Conservation (phyloP, 1,140 invertebrate species). For the Zophobas morio region DNA sequence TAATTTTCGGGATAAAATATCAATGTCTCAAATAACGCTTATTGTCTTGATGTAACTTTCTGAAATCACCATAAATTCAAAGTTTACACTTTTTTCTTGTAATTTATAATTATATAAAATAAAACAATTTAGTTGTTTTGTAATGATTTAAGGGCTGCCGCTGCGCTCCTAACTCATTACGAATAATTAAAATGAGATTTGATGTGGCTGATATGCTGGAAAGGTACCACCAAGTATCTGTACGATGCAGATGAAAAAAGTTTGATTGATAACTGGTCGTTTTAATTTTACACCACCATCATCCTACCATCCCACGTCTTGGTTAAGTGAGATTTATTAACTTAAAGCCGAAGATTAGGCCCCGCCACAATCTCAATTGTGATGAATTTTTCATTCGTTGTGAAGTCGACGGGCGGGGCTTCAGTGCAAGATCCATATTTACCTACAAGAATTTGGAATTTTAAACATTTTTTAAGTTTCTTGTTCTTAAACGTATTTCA, state of each 20-base stretch:
- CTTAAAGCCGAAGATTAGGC: neutral
- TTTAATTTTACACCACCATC: conserved; percentile 4
- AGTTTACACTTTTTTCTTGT: conserved; percentile 55
- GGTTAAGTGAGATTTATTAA: neutral
- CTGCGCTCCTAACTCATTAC: conserved; percentile 33
- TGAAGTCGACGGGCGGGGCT: neutral
- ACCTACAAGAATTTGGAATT: too few species aligned
- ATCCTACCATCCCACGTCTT: neutral
- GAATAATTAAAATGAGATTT: conserved; percentile 45
- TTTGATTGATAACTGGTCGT: conserved; percentile 52
- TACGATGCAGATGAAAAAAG: conserved; percentile 61
- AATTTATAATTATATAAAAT: conserved; percentile 54
- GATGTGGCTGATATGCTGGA: conserved; percentile 46
- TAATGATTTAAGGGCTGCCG: conserved; percentile 51
- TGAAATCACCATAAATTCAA: conserved; percentile 60
- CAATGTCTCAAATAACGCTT: conserved; percentile 43
- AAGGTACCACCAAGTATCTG: conserved; percentile 48
- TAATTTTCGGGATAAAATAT: conserved; percentile 42
- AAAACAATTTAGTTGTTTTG: conserved; percentile 62
- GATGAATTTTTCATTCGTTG: neutral
- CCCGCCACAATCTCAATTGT: too few species aligned
- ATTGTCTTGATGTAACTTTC: conserved; percentile 61
- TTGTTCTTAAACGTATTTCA: too few species aligned
- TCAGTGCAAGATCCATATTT: too few species aligned
- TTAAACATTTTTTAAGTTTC: too few species aligned